These are phyloP conservation scores for Trinectes maculatus DNA, from an alignment of 2,113 vertebrate genomes.

Conservation along the genomic window DNA sequence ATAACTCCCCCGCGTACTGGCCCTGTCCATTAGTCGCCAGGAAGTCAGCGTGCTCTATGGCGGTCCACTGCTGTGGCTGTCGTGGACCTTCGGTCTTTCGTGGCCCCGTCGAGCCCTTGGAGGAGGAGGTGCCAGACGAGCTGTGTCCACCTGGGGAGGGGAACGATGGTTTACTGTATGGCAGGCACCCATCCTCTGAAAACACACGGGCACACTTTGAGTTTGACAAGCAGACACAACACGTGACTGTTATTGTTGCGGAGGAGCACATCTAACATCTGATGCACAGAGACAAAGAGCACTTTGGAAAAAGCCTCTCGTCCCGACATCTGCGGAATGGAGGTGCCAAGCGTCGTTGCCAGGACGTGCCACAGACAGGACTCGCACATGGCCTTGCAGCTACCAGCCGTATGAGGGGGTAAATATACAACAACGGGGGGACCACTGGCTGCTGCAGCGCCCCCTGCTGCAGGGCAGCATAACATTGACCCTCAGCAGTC, in stretches of 20 bases:
- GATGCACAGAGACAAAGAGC: slow-evolving; percentile 55
- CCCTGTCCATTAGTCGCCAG: slow-evolving; percentile 91
- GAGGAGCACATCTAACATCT: slow-evolving; percentile 54
- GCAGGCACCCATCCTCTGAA: slow-evolving; percentile 92
- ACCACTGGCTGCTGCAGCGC: slow-evolving; percentile 46
- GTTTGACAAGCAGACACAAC: slow-evolving; percentile 16
- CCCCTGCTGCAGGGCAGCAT: slow-evolving; percentile 62
- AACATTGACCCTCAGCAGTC: slow-evolving; percentile 70
- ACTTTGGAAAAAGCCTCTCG: slow-evolving; percentile 22
- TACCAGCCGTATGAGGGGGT: slow-evolving; percentile 46
- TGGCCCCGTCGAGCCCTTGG: slow-evolving; percentile 96
- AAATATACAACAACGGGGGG: slow-evolving; percentile 63
- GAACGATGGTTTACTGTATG: slow-evolving; percentile 96
- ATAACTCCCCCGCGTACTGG: slow-evolving; percentile 96
- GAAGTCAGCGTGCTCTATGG: slow-evolving; percentile 91
- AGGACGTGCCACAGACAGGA: slow-evolving; percentile 54
- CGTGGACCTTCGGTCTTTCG: slow-evolving; percentile 88
- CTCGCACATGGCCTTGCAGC: slow-evolving; percentile 60
- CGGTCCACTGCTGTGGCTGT: slow-evolving; percentile 86
- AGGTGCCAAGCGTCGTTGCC: slow-evolving; percentile 64
- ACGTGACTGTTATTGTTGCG: slow-evolving; percentile 31
- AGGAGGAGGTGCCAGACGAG: slow-evolving; percentile 96
- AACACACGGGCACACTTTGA: slow-evolving; percentile 43
- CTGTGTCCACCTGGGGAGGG: slow-evolving; percentile 96
- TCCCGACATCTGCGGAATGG: slow-evolving; percentile 73